Percentiles rank a stretch among this genome's conserved stretches.
These are phyloP conservation scores for Panthera uncia DNA, from an alignment of 2,113 vertebrate species.

Conservation along the genomic window DNA sequence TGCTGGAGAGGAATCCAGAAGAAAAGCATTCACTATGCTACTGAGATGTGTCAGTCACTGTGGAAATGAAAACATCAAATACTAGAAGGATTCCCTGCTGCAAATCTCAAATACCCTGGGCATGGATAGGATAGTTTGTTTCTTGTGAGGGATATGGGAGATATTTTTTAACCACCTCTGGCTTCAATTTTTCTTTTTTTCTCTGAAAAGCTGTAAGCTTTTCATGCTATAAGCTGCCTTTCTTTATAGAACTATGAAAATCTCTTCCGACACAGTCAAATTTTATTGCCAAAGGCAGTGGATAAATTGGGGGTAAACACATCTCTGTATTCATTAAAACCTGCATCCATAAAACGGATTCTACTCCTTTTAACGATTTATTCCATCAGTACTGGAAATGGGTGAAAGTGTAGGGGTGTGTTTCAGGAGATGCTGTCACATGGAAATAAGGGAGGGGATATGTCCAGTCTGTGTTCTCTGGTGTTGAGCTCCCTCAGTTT, in stretches of 20 bases:
- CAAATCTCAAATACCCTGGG: constrained; percentile 19
- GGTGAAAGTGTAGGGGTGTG: background rate
- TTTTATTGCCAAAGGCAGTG: constrained; percentile 56
- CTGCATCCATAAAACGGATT: background rate
- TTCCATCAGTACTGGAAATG: background rate
- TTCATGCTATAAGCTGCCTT: constrained; percentile 50
- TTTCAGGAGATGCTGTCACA: background rate
- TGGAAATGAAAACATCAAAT: constrained; percentile 51
- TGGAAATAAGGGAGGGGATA: background rate
- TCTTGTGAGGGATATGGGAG: constrained; percentile 34
- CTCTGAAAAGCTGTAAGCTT: constrained; percentile 53
- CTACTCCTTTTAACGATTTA: constrained; percentile 28
- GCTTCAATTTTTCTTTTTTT: constrained; percentile 51
- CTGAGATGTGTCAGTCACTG: constrained; percentile 31
- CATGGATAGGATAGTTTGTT: background rate
- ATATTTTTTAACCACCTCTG: background rate
- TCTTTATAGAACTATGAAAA: constrained; percentile 53
- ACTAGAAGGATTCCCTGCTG: constrained; percentile 26
- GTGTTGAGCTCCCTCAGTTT: background rate
- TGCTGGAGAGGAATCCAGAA: background rate
- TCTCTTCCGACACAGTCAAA: constrained; percentile 11
- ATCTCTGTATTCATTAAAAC: constrained; percentile 6
- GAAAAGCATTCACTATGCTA: constrained; percentile 37
- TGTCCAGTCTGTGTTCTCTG: background rate
- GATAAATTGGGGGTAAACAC: background rate